Percentiles rank a stretch among this genome's conserved stretches.
These are phyloP conservation scores for Ceratoteleas bidentatus DNA, from an alignment of 1,140 invertebrate genomes.

Conservation along the genomic window DNA sequence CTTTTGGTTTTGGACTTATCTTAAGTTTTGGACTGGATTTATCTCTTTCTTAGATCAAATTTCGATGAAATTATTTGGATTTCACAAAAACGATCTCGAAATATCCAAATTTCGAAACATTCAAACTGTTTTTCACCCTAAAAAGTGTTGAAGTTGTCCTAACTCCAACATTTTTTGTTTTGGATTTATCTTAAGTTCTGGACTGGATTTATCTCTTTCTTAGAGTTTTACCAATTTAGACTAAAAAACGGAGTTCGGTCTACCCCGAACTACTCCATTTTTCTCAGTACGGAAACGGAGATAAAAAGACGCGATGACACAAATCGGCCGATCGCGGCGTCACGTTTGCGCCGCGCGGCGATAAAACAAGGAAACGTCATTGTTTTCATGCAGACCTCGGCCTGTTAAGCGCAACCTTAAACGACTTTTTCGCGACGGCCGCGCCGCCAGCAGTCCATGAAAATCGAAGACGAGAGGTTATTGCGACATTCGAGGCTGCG, in stretches of 20 bases:
- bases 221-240: not conserved
- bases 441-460: slow-evolving; percentile 65
- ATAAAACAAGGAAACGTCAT: slow-evolving; percentile 66
- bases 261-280: not conserved
- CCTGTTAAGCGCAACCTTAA: slow-evolving; percentile 67
- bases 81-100: too few relatives aligned
- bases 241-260: not conserved
- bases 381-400: slow-evolving; percentile 68
- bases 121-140: too few relatives aligned
- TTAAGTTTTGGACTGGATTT: too few relatives aligned
- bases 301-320: slow-evolving; percentile 55
- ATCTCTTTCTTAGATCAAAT: too few relatives aligned
- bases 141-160: too few relatives aligned
- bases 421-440: slow-evolving; percentile 62
- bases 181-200: too few relatives aligned
- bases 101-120: too few relatives aligned
- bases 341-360: slow-evolving; percentile 48
- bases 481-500: slow-evolving; percentile 65
- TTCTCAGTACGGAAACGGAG: not conserved
- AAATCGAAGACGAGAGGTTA: slow-evolving; percentile 68
- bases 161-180: too few relatives aligned
- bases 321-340: slow-evolving; percentile 51
- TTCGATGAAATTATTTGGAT: too few relatives aligned
- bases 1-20: too few relatives aligned
- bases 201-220: too few relatives aligned